These are phyloP conservation scores for Sebastolobus altivelis DNA, from an alignment of 2,797 vertebrate genomes.

Conservation along the genomic window DNA sequence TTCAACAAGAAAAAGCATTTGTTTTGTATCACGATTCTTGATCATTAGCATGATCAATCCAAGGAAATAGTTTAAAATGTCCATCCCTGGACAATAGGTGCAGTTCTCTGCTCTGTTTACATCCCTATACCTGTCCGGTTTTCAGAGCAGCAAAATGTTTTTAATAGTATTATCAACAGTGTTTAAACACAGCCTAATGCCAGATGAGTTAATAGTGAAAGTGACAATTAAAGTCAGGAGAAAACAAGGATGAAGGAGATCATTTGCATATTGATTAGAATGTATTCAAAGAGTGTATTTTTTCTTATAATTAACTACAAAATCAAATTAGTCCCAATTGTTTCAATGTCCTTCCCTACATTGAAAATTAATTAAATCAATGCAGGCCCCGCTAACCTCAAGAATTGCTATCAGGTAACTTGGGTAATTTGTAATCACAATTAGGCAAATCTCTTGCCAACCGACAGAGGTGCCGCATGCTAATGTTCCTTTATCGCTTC, in stretches of 20 bases:
- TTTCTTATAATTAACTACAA: conserved; percentile 70
- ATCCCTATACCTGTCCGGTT: background rate
- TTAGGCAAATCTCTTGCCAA: conserved; percentile 71
- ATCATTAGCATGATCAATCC: background rate
- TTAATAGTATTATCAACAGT: conserved; percentile 11
- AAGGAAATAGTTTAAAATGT: background rate
- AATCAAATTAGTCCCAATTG: conserved; percentile 76
- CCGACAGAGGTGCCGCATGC: conserved; percentile 63
- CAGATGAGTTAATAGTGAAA: conserved; percentile 42
- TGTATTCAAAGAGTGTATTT: conserved; percentile 60
- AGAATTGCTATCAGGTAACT: conserved; percentile 77
- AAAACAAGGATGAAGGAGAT: conserved; percentile 47
- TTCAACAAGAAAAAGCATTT: background rate
- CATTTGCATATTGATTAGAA: conserved; percentile 75
- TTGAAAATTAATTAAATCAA: conserved; percentile 77
- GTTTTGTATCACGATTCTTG: background rate
- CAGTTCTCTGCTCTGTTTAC: background rate
- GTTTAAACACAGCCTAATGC: conserved; percentile 26
- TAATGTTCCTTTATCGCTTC: conserved; percentile 70
- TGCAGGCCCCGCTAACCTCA: conserved; percentile 61
- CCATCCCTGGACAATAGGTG: background rate
- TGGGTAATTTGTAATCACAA: conserved; percentile 81
- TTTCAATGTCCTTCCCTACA: conserved; percentile 69
- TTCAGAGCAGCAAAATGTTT: background rate
- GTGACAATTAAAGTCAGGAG: conserved; percentile 41